phyloP scores from a whole-genome alignment of 2,113 vertebrate species.

The Chloropsis hardwickii region DNA sequence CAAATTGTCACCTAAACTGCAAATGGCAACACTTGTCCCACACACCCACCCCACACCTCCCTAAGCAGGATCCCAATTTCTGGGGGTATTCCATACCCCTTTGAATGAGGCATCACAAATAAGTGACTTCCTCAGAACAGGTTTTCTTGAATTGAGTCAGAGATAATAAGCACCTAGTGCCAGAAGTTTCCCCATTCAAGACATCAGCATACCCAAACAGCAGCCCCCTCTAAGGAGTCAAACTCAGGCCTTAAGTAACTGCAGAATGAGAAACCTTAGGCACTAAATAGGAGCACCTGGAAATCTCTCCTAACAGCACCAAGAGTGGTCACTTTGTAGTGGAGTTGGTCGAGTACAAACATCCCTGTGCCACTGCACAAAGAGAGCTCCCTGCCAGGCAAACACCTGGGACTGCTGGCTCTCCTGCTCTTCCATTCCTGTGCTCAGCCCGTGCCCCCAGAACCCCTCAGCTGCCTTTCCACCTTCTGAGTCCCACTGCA shows the following conservation, averaged over 20 bases:
- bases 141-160: neutral
- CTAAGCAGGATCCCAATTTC: neutral
- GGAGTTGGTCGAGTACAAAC: neutral
- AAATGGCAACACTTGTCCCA: neutral
- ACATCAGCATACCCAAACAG: neutral
- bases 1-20: neutral
- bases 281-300: neutral
- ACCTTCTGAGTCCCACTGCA: neutral
- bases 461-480: fast-evolving
- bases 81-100: neutral
- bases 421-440: fast-evolving
- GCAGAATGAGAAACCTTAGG: neutral
- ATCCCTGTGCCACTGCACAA: neutral
- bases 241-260: neutral
- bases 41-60: too few species aligned
- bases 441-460: fast-evolving
- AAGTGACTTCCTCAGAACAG: neutral
- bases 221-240: neutral
- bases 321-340: fast-evolving
- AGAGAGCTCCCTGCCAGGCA: neutral
- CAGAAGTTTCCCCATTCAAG: neutral
- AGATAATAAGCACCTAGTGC: neutral
- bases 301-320: fast-evolving
- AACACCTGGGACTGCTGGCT: neutral
- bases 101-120: neutral